Evolutionary conservation across 2,797 vertebrate species (phyloP).

Genomic region (Eulemur rubriventer): DNA sequence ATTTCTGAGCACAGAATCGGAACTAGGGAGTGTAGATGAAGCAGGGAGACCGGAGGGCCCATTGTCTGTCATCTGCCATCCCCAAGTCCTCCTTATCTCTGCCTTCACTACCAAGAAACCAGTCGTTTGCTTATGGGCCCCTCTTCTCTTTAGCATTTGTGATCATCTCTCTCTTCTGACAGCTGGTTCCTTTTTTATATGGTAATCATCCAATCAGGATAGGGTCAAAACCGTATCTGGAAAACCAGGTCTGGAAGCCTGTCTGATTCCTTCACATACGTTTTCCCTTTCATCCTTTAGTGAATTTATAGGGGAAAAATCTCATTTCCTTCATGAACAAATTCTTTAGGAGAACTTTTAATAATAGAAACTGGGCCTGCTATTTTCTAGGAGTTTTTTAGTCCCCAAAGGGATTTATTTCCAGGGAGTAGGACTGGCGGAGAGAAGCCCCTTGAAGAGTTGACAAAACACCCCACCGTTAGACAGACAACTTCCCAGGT

Average conservation of each 20-base stretch:
- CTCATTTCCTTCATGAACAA: not conserved
- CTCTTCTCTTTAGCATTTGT: not conserved
- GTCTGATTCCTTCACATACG: not conserved
- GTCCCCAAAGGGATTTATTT: not conserved
- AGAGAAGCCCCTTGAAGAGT: not conserved
- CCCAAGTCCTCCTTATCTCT: not conserved
- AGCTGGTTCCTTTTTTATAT: not conserved
- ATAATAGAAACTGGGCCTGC: not conserved
- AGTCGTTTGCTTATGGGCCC: not conserved
- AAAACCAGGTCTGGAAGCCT: not conserved
- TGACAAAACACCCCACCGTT: not conserved
- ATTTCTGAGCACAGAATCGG: not conserved
- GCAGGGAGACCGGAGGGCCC: not conserved
- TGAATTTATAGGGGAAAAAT: slow-evolving; percentile 23
- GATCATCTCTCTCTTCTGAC: not conserved
- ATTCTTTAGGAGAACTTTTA: not conserved
- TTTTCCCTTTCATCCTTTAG: not conserved
- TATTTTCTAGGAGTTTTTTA: not conserved
- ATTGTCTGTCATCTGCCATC: not conserved
- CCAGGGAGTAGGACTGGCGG: not conserved
- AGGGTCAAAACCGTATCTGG: not conserved
- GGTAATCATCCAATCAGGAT: not conserved
- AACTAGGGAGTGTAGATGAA: not conserved
- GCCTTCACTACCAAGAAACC: not conserved
- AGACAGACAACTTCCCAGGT: not conserved